Base-by-base conservation (phyloP, 1,140 invertebrate genomes). In the Sitobion miscanthi region DNA sequence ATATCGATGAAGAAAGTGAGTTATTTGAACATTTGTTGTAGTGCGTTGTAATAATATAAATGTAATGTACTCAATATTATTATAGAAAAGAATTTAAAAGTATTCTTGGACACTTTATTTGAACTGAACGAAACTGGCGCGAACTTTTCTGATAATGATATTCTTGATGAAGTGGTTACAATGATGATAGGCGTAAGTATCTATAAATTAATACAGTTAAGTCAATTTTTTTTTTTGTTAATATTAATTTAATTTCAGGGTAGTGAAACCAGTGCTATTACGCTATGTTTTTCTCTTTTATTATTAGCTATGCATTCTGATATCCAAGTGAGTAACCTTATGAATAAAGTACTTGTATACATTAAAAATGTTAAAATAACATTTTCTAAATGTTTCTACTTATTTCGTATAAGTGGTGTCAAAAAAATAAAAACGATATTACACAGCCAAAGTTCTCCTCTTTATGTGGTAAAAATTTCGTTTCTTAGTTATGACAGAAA, bases 211-310 rank as follows among this genome's bases (percentile, higher is more conserved):
- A 9, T 47, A 47, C 5, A 47, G 45, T 47, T 47, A 47, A 47
- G 9, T 42, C 42, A 42, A 42, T 42, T 49, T 49, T 14, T 49
- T 49, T 49, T 49, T 49, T 17, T 14, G 49, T 49, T 49, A 49
- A 49, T 49, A 49, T 49, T 49, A 49, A 23, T 23, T 57, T 57
- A 57, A 57, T 49, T 86, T 8, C 9, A 97, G 96, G 97, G 97
- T 90, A 97, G 97, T 95, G 97, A 97, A 94, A 97, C 97, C n/a
- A 95, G 95, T 17, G 95, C 95, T 9, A 95, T 96, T 62, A 96
- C 96, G 45, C 94, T 95, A 9, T 95, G 95, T 9, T 95, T 95
- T 91, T 94, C 95, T n/a, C 88, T 96, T 8, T 94, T 96, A 11
- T 95, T 96, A 95, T 95, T 97, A 85, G 96, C 96, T 0, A 95